Evolutionary conservation across 2,113 vertebrate species (phyloP).

Genomic region (Cyrtonyx montezumae): DNA sequence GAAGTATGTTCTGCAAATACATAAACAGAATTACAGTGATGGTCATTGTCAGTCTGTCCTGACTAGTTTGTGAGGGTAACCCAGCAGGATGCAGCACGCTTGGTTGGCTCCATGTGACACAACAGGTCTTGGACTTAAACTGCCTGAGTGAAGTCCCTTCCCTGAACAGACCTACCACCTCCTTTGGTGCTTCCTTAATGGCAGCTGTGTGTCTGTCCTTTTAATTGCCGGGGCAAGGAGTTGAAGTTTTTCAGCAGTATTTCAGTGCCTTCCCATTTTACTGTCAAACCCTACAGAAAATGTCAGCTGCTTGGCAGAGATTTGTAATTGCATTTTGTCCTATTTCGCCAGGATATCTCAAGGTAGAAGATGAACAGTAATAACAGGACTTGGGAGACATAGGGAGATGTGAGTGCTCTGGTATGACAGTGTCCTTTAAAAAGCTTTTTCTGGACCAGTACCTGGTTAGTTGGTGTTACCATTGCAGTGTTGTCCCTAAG

Average conservation of each 20-base stretch:
- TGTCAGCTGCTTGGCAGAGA: background rate
- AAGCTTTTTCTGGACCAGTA: background rate
- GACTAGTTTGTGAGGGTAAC: slow-evolving; percentile 1
- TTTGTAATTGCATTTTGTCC: background rate
- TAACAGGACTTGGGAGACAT: background rate
- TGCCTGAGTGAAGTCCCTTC: background rate
- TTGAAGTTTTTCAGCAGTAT: background rate
- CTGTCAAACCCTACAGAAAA: background rate
- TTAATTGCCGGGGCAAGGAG: background rate
- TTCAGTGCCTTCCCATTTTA: background rate
- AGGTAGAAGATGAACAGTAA: background rate
- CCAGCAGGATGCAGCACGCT: background rate
- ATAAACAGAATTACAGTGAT: slow-evolving; percentile 51
- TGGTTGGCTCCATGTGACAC: accelerated
- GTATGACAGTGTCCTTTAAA: accelerated
- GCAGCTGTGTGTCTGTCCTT: background rate
- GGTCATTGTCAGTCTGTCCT: slow-evolving; percentile 51
- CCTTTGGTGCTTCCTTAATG: background rate
- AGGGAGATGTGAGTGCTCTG: background rate
- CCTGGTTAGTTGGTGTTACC: background rate
- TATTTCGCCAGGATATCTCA: background rate
- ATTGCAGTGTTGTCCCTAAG: background rate
- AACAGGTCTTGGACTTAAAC: background rate
- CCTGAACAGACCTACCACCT: background rate
- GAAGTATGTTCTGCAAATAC: slow-evolving; percentile 10